Evolutionary conservation across 2,888 invertebrate genomes (phyloP).

Genomic region (Drosophila birchii): DNA sequence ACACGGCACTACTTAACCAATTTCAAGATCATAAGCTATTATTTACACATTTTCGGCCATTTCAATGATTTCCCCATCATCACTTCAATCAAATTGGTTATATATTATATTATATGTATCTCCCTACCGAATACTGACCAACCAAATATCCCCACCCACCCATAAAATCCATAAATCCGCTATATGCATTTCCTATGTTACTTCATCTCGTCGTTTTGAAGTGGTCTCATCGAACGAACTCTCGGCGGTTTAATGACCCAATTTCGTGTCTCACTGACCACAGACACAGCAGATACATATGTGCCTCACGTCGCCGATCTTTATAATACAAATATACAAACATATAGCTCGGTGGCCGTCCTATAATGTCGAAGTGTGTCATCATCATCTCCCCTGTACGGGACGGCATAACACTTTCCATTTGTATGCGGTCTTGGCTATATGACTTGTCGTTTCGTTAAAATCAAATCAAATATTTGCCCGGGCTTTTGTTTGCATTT

Average conservation of each 20-base stretch:
- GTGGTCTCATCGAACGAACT: constrained; percentile 30
- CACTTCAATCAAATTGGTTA: background rate
- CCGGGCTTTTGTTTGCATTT: constrained; percentile 52
- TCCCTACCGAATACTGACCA: constrained; percentile 5
- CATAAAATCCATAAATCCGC: constrained; percentile 2
- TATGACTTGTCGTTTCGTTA: constrained; percentile 72
- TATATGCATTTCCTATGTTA: constrained; percentile 25
- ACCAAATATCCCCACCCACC: constrained; percentile 9
- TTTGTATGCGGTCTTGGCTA: constrained; percentile 56
- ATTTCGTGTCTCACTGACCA: constrained; percentile 68
- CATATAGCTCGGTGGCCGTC: background rate
- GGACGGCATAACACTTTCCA: constrained; percentile 75
- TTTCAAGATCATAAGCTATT: constrained; percentile 16
- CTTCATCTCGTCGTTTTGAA: constrained; percentile 18
- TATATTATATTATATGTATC: background rate
- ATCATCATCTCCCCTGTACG: constrained; percentile 35
- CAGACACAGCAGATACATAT: constrained; percentile 66
- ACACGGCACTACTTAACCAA: background rate
- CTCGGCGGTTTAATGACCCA: constrained; percentile 75
- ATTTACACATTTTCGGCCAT: constrained; percentile 2
- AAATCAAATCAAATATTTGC: constrained; percentile 77
- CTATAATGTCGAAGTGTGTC: constrained; percentile 25
- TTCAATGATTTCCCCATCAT: constrained; percentile 12
- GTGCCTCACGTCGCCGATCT: constrained; percentile 1
- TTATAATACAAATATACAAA: too few relatives aligned